Evolutionary conservation across 2,113 vertebrate species (phyloP), one percentile per base, ranked within the genome.

Genomic region (Siniperca knerii): DNA sequence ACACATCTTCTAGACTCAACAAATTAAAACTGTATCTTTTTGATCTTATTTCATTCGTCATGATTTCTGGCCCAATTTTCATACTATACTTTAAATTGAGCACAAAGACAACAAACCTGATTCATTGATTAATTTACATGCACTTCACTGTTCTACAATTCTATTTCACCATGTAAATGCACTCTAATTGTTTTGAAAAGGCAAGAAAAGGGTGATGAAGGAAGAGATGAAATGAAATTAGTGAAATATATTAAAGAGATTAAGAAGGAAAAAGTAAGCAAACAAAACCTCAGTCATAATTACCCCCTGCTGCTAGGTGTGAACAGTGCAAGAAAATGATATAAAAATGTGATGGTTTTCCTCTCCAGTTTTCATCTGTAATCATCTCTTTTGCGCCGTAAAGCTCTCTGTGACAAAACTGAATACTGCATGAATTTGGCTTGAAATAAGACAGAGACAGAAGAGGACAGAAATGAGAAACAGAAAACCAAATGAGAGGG

Each of bases 351-450:
- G 33, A 25, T 75, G 10, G 33, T 68, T 46, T 12, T 64, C 37
- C 25, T 13, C 61, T 9, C 0, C n/a, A 62, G 35, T n/a, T 79
- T 54, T 64, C 46, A 57, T 75, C 71, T 54, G 61, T 37, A 70
- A 74, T 83, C 70, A 58, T 66, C 40, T 79, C 18, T 73, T 18
- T 62, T 69, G 66, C 50, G 44, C 12, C 0, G n/a, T 40, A 33
- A 76, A 81, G 29, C 65, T 66, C 55, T 2, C 12, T 23, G 64
- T 52, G 33, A 82, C 77, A 68, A 46, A 73, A 37, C 61, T 18
- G 21, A 69, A 69, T 37, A 25, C 74, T 82, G 77, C 81, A 55
- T 60, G 65, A 12, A 75, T 82, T 6, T 60, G 64, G 37, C 57
- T 37, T 65, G 62, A 68, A 73, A 77, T 55, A 60, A 77, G 65